Base-by-base conservation (phyloP, 2,113 vertebrate species). In the Centropus unirufus region DNA sequence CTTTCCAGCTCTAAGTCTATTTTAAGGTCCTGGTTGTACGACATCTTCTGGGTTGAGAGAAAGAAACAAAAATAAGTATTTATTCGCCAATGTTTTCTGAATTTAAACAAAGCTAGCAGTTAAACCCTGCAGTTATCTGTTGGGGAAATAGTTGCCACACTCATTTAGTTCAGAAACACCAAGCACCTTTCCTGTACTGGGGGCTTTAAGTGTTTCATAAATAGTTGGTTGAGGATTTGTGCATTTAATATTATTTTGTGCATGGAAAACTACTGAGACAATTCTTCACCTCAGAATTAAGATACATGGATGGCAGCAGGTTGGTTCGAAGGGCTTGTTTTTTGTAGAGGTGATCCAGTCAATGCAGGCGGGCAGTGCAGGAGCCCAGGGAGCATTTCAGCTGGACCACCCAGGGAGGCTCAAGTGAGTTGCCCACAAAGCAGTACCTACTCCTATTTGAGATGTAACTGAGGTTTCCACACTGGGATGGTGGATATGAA, bases 81-180 rank as follows among this genome's bases (percentile, higher is more conserved):
- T 95, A 77, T 87, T 86, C 11, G 1, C 78, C 78, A 52, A 1
- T 61, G 79, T 61, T 64, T 80, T 91, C 82, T 86, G 75, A 30
- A 92, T 90, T 83, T 91, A 87, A 87, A 88, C 61, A 42, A 77
- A 70, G 27, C 57, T 74, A 94, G 79, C 68, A 92, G 79, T 73
- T 94, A 88, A 78, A 10, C 68, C 57, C 92, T 90, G 47, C 85
- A 78, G 80, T 47, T 91, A 74, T 49, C 80, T 78, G 15, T 58
- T 57, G 32, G 79, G 84, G 39, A 91, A 77, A 74, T 40, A 66
- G 59, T 88, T 95, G 87, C 59, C 82, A 52, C 30, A 21, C 85
- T 86, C 0, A 2, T 36, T 96, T 80, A 88, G 32, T 44, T 83
- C 51, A 88, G 87, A 80, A 89, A 85, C 1, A 4, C 52, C 39